Base-by-base conservation (phyloP, 2,113 vertebrate species). In the Osmerus eperlanus region DNA sequence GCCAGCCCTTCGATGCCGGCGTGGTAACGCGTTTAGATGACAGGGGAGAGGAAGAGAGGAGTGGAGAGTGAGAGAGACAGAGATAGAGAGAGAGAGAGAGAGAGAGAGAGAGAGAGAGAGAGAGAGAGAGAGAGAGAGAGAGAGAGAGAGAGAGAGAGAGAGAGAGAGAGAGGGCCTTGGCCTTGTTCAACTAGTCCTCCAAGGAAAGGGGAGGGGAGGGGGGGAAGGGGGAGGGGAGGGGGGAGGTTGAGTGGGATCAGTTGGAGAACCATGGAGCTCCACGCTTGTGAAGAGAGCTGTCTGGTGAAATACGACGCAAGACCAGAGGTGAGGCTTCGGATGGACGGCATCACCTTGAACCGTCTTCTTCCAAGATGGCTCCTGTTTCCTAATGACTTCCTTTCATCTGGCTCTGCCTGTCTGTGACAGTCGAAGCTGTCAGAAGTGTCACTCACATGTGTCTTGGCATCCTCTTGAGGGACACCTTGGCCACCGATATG, bases 1-100 rank as follows among this genome's bases (percentile, higher is more conserved):
- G 83, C 78, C 74, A 51, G 85, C 88, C 83, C 77, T 83, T 87
- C 86, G 83, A 85, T 82, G 80, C 29, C 70, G 76, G 81, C 75
- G 72, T 19, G 76, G 77, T 88, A 90, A 91, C 79, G 71, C 74
- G 74, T 88, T 91, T 91, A 89, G 81, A 25, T 80, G 84, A 81
- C 53, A 41, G 66, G 72, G 77, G 80, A 72, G 65, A 66, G 73
- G 78, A 81, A 73, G 76, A 19, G 8, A 25, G 59, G 77, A 72
- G 82, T 67, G 71, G 82, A 79, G 71, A 77, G 28, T 36, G 25
- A 36, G 68, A 82, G 67, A 76, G 72, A 58, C 65, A 70, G 68
- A 47, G 25, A 63, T 74, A 68, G 18, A 36, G 28, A 58, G n/a
- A 14, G 74, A 78, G 76, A 16, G 23, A 63, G 41, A 60, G 29